A percentile compares a stretch with the other conserved stretches of the same genome.
phyloP scores from a whole-genome alignment of 2,113 vertebrate species.

The Nettapus auritus region DNA sequence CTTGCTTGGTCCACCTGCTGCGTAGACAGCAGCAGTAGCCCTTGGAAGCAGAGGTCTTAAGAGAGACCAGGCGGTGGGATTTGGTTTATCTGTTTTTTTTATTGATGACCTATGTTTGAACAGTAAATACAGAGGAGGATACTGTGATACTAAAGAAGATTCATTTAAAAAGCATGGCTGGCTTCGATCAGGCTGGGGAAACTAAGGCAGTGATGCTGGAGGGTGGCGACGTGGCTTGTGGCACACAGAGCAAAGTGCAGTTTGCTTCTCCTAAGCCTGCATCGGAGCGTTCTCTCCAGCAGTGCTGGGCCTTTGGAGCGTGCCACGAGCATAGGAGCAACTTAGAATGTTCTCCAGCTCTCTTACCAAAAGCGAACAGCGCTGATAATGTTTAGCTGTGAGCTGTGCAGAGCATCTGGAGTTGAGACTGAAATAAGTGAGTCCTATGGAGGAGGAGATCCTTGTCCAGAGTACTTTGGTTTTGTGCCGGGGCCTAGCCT shows the following conservation, averaged over 20 bases:
- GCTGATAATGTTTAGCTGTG: background rate
- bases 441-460: slow-evolving; percentile 47
- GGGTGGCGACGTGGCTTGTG: background rate
- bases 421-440: slow-evolving; percentile 20
- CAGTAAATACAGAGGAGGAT: background rate
- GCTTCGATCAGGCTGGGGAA: background rate
- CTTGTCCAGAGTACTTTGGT: slow-evolving; percentile 62
- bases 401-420: slow-evolving; percentile 29
- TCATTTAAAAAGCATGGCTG: rapidly evolving
- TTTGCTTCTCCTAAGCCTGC: background rate
- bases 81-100: background rate
- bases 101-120: background rate
- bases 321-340: background rate
- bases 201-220: background rate
- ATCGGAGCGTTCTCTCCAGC: background rate
- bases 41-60: background rate
- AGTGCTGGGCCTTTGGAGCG: background rate
- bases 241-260: rapidly evolving
- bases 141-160: rapidly evolving
- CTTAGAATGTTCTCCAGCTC: background rate
- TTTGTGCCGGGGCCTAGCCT: slow-evolving; percentile 72
- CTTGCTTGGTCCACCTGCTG: slow-evolving; percentile 5
- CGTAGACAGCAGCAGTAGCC: background rate
- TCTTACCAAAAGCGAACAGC: background rate
- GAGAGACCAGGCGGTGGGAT: background rate